Conservation (phyloP, 2,888 invertebrate species). For the Synanthedon andrenaeformis region DNA sequence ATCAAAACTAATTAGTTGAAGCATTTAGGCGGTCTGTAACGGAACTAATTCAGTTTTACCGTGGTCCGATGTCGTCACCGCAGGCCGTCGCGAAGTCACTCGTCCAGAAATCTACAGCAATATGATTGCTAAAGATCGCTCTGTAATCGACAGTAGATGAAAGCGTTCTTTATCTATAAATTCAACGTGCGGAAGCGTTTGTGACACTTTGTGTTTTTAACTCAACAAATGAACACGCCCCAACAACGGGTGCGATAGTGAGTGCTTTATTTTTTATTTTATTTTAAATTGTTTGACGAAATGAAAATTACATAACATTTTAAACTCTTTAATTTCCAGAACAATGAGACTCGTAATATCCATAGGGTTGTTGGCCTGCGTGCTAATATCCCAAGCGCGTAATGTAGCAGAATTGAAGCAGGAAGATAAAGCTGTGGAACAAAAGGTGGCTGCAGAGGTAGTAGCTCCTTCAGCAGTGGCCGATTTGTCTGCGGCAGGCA, state of each 20-base stretch:
- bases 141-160: slow-evolving; percentile 59
- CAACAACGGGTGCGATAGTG: slow-evolving; percentile 17
- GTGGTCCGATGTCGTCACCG: slow-evolving; percentile 54
- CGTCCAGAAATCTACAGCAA: slow-evolving; percentile 64
- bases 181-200: slow-evolving; percentile 47
- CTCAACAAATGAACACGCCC: slow-evolving; percentile 32
- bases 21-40: slow-evolving; percentile 20
- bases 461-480: slow-evolving; percentile 2
- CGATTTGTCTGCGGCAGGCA: slow-evolving; percentile 11
- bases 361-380: slow-evolving; percentile 36
- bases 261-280: slow-evolving; percentile 10
- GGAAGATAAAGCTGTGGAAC: slow-evolving; percentile 19
- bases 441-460: slow-evolving; percentile 14
- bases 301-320: too few species aligned
- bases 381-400: slow-evolving; percentile 31
- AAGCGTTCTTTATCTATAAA: slow-evolving; percentile 63
- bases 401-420: slow-evolving; percentile 36
- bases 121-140: slow-evolving; percentile 56
- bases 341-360: slow-evolving; percentile 45
- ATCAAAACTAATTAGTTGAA: slow-evolving; percentile 17
- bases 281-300: slow-evolving; percentile 8
- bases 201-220: slow-evolving; percentile 41
- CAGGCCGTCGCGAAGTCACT: slow-evolving; percentile 40
- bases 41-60: slow-evolving; percentile 55
- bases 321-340: slow-evolving; percentile 14